Percentiles rank a stretch among this genome's conserved stretches.
phyloP scores from a whole-genome alignment of 2,113 vertebrate species.

The Maccullochella peelii region DNA sequence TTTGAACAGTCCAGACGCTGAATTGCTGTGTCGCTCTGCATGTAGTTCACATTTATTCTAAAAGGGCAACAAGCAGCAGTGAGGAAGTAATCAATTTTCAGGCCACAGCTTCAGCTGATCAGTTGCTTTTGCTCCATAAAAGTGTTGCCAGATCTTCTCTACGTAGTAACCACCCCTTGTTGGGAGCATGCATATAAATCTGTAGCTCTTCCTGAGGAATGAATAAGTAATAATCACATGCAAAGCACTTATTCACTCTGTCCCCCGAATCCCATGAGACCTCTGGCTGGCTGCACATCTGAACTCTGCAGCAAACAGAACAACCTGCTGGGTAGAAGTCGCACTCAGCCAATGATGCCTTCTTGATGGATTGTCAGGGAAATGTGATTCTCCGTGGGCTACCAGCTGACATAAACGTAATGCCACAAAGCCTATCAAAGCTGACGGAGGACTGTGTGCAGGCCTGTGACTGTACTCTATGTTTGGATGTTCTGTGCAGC shows the following conservation, averaged over 20 bases:
- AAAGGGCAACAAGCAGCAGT: conserved; percentile 38
- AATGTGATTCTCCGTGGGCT: conserved; percentile 49
- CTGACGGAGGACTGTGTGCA: conserved; percentile 9
- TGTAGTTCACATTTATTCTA: conserved; percentile 43
- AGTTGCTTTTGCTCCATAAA: conserved; percentile 42
- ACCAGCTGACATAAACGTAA: conserved; percentile 52
- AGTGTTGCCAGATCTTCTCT: conserved; percentile 50
- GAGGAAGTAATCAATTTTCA: conserved; percentile 54
- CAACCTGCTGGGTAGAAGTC: conserved; percentile 56
- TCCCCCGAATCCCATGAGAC: conserved; percentile 25
- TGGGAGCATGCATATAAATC: conserved; percentile 29
- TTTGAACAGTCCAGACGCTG: conserved; percentile 15
- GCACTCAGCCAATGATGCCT: conserved; percentile 39
- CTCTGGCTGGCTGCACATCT: conserved; percentile 36
- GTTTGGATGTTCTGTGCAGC: conserved; percentile 11
- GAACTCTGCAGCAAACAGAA: conserved; percentile 52
- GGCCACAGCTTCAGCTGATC: conserved; percentile 42
- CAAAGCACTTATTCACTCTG: conserved; percentile 47
- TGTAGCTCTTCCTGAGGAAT: conserved; percentile 42
- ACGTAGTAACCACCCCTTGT: conserved; percentile 30
- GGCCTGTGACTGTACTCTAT: not conserved
- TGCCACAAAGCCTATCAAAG: conserved; percentile 43
- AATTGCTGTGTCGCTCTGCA: conserved; percentile 40
- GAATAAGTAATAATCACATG: conserved; percentile 63
- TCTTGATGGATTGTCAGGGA: conserved; percentile 57